Evolutionary conservation across 2,888 invertebrate species (phyloP).

Genomic region (Pyrgus malvae): DNA sequence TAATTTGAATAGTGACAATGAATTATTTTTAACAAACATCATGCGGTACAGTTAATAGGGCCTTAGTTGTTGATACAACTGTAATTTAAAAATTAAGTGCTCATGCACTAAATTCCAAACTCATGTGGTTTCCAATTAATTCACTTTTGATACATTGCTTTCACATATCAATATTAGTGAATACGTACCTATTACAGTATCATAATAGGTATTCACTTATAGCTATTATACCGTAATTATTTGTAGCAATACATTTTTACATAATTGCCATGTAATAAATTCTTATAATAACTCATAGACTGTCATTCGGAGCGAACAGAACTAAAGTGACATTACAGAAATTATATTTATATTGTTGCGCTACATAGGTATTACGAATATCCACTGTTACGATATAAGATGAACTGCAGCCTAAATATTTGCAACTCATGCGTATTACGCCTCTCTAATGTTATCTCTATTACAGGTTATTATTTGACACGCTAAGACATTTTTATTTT

Average conservation of each 20-base stretch:
- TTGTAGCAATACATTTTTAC: conserved; percentile 2
- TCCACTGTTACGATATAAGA: not conserved
- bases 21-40: not conserved
- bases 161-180: too few relatives aligned
- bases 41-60: too few relatives aligned
- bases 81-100: too few relatives aligned
- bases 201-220: too few relatives aligned
- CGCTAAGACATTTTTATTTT: not conserved
- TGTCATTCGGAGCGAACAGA: not conserved
- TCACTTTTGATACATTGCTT: too few relatives aligned
- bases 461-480: not conserved
- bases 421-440: conserved; percentile 12
- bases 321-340: conserved; percentile 4
- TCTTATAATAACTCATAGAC: not conserved
- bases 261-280: conserved; percentile 10
- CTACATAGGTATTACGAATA: not conserved
- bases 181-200: too few relatives aligned
- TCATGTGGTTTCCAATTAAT: too few relatives aligned
- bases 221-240: too few relatives aligned
- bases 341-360: too few relatives aligned
- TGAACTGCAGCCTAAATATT: conserved; percentile 9
- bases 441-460: not conserved
- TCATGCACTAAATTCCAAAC: too few relatives aligned
- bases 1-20: not conserved
- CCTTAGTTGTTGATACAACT: too few relatives aligned